A percentile compares a stretch with the other conserved stretches of the same genome.
These are phyloP conservation scores for Haplochromis burtoni DNA, from an alignment of 2,113 vertebrate genomes.

Conservation along the genomic window DNA sequence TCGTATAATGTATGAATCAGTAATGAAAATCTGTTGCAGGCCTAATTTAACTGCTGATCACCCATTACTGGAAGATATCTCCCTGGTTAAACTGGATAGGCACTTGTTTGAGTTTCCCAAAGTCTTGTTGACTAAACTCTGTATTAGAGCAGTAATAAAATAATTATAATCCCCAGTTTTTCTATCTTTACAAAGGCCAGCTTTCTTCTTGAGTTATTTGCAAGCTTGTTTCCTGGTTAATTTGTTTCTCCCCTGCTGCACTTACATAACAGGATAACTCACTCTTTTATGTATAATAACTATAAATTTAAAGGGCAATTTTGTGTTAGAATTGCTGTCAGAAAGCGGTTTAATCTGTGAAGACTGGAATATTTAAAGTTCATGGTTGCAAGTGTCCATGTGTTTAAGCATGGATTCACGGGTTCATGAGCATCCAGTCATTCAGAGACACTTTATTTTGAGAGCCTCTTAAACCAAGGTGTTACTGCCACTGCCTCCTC, in stretches of 20 bases:
- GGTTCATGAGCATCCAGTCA: conserved; percentile 24
- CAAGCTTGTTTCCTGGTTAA: neutral
- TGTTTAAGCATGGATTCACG: conserved; percentile 23
- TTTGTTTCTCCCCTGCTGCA: neutral
- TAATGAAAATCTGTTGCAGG: neutral
- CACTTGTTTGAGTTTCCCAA: neutral
- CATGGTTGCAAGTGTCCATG: neutral
- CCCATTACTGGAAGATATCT: neutral
- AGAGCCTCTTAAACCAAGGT: conserved; percentile 58
- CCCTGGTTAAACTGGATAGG: neutral
- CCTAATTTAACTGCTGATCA: neutral
- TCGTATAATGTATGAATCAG: neutral
- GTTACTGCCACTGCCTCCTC: conserved; percentile 41
- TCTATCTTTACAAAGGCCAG: neutral
- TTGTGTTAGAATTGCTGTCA: neutral
- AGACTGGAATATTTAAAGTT: neutral
- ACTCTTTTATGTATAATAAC: neutral
- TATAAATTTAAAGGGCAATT: neutral
- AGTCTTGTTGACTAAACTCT: neutral
- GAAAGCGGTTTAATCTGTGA: neutral
- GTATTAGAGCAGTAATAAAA: neutral
- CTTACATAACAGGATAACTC: neutral
- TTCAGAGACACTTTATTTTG: conserved; percentile 46
- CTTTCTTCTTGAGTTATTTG: neutral
- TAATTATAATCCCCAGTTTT: neutral